Conservation (phyloP, 2,888 invertebrate species). For the Dinocampus coccinellae region DNA sequence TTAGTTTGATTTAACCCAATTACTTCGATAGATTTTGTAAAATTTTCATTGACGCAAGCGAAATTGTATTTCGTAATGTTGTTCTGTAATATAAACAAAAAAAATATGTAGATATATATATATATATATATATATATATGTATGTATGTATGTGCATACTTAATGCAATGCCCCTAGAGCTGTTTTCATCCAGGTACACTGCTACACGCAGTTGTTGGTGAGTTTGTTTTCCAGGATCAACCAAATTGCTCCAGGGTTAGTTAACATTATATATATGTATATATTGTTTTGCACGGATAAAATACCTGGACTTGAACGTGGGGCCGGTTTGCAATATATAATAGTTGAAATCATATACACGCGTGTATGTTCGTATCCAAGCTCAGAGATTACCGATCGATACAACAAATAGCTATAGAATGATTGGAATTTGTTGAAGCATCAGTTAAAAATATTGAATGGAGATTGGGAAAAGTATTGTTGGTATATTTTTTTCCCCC, state of each 20-base stretch:
- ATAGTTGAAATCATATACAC: constrained; percentile 49
- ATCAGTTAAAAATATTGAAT: constrained; percentile 52
- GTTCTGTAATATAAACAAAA: background rate
- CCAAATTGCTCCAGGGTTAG: background rate
- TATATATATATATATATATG: background rate
- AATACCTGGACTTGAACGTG: constrained; percentile 32
- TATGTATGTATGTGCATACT: background rate
- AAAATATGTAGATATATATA: background rate
- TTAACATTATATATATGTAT: background rate
- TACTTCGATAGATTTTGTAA: too few relatives aligned
- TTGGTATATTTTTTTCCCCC: background rate
- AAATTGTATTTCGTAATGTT: background rate
- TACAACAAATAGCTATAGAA: constrained; percentile 61
- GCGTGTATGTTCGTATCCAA: constrained; percentile 38
- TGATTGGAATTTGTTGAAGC: constrained; percentile 63
- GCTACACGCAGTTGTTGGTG: constrained; percentile 1
- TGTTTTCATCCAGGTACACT: constrained; percentile 14
- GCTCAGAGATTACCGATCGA: constrained; percentile 57
- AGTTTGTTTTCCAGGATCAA: constrained; percentile 5
- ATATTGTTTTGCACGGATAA: constrained; percentile 27
- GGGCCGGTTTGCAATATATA: constrained; percentile 39
- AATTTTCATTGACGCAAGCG: background rate
- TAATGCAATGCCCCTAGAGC: constrained; percentile 14
- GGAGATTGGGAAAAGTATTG: constrained; percentile 37
- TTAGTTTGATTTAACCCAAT: too few relatives aligned